Conservation (phyloP, 2,797 vertebrate genomes). For the Artibeus jamaicensis region DNA sequence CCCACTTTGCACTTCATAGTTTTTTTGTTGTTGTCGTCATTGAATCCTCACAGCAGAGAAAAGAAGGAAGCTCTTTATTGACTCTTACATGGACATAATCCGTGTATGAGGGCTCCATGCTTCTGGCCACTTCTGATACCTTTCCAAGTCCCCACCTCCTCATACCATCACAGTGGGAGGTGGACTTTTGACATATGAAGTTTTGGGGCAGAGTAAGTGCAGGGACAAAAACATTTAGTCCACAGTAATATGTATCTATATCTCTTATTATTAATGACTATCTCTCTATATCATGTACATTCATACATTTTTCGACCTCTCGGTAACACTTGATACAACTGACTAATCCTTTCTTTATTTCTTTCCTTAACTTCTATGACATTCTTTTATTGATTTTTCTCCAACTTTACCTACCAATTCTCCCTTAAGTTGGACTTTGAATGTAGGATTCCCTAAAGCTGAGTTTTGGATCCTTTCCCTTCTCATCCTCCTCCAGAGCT, state of each 20-base stretch:
- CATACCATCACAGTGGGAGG: neutral
- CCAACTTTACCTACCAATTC: neutral
- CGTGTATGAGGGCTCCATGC: neutral
- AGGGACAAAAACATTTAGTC: neutral
- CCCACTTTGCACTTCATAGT: neutral
- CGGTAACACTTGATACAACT: neutral
- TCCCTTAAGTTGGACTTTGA: neutral
- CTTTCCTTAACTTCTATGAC: neutral
- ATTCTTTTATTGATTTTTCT: neutral
- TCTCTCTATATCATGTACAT: neutral
- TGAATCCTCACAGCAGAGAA: neutral
- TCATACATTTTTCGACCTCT: neutral
- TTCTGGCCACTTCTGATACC: neutral
- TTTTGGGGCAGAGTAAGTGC: neutral
- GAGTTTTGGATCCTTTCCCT: neutral
- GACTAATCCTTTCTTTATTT: neutral
- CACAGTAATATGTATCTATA: neutral
- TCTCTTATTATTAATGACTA: neutral
- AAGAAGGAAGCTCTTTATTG: neutral
- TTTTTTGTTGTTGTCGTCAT: neutral
- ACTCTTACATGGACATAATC: neutral
- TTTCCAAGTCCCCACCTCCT: neutral
- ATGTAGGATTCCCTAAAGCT: neutral
- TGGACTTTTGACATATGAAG: neutral
- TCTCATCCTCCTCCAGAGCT: neutral